Evolutionary conservation across 2,888 invertebrate genomes (phyloP), one percentile per base, ranked within the genome.

Genomic region (Morpho deidamia): DNA sequence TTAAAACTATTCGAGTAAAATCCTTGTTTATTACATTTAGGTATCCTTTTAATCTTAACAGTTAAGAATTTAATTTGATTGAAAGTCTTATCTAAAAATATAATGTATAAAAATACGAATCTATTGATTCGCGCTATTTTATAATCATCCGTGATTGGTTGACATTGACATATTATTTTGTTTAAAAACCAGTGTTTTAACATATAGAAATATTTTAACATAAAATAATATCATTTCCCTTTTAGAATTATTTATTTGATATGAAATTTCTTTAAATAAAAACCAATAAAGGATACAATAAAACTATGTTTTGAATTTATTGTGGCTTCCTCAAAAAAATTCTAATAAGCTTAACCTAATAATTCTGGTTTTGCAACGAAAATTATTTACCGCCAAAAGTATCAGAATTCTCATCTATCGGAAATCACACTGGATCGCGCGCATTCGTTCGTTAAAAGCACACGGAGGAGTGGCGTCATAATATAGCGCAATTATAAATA

Each of bases 311-410:
- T 23, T 23, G 3, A 23, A 5, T 5, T 23, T 23, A 23, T 23
- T 23, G 5, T 23, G 23, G 23, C 23, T 23, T 23, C 11, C 8
- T 35, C 42, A 2, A 39, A 5, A 9, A 11, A 11, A 7, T 7
- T 14, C 8, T 11, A 11, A 37, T 35, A 35, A 10, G 10, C 7
- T 9, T n/a, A 23, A 46, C n/a, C 8, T 23, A n/a, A 39, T 39
- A 33, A 11, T 43, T 9, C 11, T 5, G 8, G 47, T 51, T 59
- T 58, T 41, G 7, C 60, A 64, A 62, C 59, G 56, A 12, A 53
- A 37, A 11, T 9, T 8, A 8, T 58, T 61, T 62, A 59, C 62
- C 63, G 63, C 63, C 55, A 57, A 35, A 51, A 56, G 55, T 53
- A 40, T 39, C 23, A 23, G 5, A 23, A 23, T 23, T 23, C 4